phyloP scores from a whole-genome alignment of 2,888 invertebrate genomes.

The Parnassius smintheus region DNA sequence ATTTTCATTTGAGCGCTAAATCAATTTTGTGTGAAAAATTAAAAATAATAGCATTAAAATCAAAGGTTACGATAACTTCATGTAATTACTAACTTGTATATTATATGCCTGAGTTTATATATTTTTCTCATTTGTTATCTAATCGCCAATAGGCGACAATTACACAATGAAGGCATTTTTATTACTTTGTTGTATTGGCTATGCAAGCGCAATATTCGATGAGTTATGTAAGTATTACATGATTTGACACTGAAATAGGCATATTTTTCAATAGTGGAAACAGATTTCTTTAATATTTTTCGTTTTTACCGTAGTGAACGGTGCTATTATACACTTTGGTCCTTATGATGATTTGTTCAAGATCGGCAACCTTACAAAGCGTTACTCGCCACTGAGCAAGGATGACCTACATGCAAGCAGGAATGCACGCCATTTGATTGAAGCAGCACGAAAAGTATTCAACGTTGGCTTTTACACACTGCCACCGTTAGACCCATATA shows the following conservation, averaged over 20 bases:
- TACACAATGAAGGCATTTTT: conserved; percentile 15
- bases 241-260: too few relatives aligned
- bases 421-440: conserved; percentile 18
- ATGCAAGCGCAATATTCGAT: not conserved
- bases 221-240: conserved; percentile 12
- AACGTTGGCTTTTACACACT: conserved; percentile 24
- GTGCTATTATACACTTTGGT: conserved; percentile 19
- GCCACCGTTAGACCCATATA: conserved; percentile 29
- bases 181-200: conserved; percentile 9
- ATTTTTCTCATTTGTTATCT: conserved; percentile 2
- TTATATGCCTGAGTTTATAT: conserved; percentile 2
- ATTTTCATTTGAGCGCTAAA: conserved; percentile 17
- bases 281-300: not conserved
- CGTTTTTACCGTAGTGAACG: conserved; percentile 8
- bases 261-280: too few relatives aligned
- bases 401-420: conserved; percentile 21
- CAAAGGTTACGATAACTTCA: conserved; percentile 7
- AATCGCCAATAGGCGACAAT: not conserved
- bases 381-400: not conserved
- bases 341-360: conserved; percentile 14
- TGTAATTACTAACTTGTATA: conserved; percentile 19
- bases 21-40: conserved; percentile 18
- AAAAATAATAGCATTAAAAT: conserved; percentile 15
- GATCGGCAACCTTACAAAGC: conserved; percentile 21
- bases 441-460: conserved; percentile 23